Conservation (phyloP, 2,797 vertebrate species). For the Trichosurus vulpecula region DNA sequence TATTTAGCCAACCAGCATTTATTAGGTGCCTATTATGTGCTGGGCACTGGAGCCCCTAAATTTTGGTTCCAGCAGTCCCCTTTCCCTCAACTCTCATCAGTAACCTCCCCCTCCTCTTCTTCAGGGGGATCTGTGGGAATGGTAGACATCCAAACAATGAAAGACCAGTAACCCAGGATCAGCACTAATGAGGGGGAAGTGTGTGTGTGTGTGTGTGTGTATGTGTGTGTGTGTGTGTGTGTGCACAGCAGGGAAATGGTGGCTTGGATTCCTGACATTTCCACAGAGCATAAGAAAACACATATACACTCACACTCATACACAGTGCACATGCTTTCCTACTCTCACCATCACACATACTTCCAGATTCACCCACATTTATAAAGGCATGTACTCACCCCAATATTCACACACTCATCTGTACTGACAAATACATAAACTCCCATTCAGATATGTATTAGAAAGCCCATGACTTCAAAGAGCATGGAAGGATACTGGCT, state of each 20-base stretch:
- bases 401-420: not conserved
- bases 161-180: not conserved
- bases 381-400: not conserved
- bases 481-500: not conserved
- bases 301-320: not conserved
- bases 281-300: not conserved
- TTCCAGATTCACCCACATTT: not conserved
- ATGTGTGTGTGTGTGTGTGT: too few species aligned
- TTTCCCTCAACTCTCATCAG: not conserved
- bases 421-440: not conserved
- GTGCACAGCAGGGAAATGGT: too few species aligned
- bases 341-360: fast-evolving
- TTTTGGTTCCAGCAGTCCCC: not conserved
- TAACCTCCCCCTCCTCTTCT: not conserved
- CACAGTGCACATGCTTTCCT: too few species aligned
- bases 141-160: not conserved
- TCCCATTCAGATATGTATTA: not conserved
- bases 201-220: too few species aligned
- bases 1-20: not conserved
- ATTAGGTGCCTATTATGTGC: not conserved
- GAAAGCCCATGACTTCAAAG: not conserved
- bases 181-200: not conserved
- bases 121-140: not conserved
- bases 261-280: not conserved
- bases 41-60: not conserved